Evolutionary conservation across 2,797 vertebrate species (phyloP).

Genomic region (Pantherophis vulpinus): DNA sequence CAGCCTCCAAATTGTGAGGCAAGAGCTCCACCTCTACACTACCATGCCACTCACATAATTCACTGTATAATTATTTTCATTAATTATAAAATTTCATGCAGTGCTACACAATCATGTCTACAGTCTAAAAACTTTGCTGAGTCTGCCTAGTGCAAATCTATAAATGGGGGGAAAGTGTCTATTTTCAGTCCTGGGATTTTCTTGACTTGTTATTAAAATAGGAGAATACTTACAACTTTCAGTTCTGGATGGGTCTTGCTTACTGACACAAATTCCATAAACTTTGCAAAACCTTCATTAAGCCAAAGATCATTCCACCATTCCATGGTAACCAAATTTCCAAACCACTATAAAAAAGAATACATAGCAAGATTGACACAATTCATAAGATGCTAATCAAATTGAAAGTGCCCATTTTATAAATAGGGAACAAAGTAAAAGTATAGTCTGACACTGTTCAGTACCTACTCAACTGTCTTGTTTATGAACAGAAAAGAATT

Average conservation of each 20-base stretch:
- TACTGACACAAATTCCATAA: slow-evolving; percentile 91
- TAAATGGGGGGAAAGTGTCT: neutral
- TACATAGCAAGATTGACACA: neutral
- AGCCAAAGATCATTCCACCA: slow-evolving; percentile 98
- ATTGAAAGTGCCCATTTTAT: neutral
- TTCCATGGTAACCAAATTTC: slow-evolving; percentile 95
- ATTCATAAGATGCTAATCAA: neutral
- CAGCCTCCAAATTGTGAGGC: neutral
- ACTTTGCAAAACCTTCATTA: slow-evolving; percentile 93
- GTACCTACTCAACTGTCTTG: neutral
- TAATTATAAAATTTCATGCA: neutral
- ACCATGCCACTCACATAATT: neutral
- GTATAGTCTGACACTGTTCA: no score
- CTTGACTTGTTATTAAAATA: neutral
- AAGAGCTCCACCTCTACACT: neutral
- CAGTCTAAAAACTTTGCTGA: neutral
- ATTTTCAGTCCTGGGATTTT: neutral
- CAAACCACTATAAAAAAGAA: slow-evolving; percentile 83
- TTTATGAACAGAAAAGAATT: neutral
- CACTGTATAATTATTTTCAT: neutral
- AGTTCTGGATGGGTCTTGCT: slow-evolving; percentile 85
- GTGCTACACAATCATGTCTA: neutral
- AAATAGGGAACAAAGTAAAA: neutral
- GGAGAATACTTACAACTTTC: slow-evolving; percentile 79
- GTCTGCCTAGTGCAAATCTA: neutral